Evolutionary conservation across 2,113 vertebrate species (phyloP).

Genomic region (Tinamus guttatus): DNA sequence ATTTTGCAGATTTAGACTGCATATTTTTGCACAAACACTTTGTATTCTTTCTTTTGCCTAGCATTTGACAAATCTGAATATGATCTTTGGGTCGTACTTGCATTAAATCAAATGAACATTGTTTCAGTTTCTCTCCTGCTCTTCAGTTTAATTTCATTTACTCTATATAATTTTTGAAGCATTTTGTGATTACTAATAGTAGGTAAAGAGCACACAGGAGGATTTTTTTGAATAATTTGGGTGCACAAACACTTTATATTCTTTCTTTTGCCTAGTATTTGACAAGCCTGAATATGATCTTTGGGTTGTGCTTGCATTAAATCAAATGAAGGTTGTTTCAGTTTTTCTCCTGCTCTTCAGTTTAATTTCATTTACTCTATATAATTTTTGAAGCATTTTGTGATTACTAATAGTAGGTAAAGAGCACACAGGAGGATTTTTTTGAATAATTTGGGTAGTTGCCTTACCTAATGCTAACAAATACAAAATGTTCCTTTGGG

Average conservation of each 20-base stretch:
- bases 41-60: not conserved
- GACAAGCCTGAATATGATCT: not conserved
- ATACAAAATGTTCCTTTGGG: not conserved
- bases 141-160: constrained; percentile 35
- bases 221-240: not conserved
- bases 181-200: not conserved
- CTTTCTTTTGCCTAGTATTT: not conserved
- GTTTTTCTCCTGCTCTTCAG: not conserved
- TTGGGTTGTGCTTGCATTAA: not conserved
- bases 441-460: not conserved
- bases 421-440: not conserved
- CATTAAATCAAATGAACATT: constrained; percentile 25
- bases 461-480: constrained; percentile 14
- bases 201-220: not conserved
- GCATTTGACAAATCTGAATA: not conserved
- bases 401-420: not conserved
- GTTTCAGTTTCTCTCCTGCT: not conserved
- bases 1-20: fast-evolving
- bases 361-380: constrained; percentile 36
- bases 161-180: not conserved
- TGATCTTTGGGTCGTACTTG: not conserved
- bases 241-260: not conserved
- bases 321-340: constrained; percentile 6
- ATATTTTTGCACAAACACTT: not conserved
- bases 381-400: too few relatives aligned